Conservation (phyloP, 1,140 invertebrate genomes). For the Pseudomyrmex flavicornis region DNA sequence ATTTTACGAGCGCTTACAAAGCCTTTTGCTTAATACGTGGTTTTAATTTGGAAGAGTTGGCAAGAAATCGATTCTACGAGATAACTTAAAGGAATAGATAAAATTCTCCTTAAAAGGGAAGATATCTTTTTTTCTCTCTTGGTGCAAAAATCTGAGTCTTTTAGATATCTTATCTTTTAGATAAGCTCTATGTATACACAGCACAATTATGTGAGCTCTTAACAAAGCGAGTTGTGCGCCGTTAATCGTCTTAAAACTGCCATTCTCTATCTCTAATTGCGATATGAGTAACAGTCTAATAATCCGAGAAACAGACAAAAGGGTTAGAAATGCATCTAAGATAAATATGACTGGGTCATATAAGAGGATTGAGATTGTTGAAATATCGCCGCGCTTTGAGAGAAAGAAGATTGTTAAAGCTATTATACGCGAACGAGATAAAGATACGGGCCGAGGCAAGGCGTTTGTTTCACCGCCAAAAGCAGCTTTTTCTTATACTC, state of each 20-base stretch:
- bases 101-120: not conserved
- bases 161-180: no score
- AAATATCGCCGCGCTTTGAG: constrained; percentile 32
- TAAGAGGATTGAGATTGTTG: constrained; percentile 3
- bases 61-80: no score
- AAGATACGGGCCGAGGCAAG: constrained; percentile 10
- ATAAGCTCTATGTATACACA: no score
- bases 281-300: not conserved
- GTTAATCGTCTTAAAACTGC: not conserved
- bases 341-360: not conserved
- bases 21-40: no score
- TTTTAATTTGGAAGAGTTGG: no score
- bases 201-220: no score
- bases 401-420: not conserved
- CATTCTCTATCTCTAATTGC: constrained; percentile 1
- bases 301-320: not conserved
- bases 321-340: not conserved
- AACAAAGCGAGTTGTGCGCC: not conserved
- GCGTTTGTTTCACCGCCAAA: constrained; percentile 17
- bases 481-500: constrained; percentile 20
- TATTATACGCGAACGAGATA: constrained; percentile 25
- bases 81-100: no score
- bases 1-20: no score
- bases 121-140: not conserved
- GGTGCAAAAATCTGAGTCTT: no score